Evolutionary conservation across 2,113 vertebrate genomes (phyloP).

Genomic region (mouse (Mus musculus)): DNA sequence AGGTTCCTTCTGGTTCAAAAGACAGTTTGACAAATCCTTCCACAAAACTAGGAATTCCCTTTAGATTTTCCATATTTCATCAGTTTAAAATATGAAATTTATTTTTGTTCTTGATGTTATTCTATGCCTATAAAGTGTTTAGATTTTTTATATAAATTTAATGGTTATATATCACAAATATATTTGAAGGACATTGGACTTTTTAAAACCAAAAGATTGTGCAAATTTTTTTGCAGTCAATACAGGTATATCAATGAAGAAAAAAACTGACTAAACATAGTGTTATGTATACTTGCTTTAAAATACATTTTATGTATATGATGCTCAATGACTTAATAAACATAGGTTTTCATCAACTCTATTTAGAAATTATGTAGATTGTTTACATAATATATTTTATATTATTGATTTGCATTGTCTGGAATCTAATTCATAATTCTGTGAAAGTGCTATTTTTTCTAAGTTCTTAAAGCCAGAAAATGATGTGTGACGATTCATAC

Average conservation of each 20-base stretch:
- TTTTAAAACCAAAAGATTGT: not conserved
- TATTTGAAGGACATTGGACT: not conserved
- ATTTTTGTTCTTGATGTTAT: not conserved
- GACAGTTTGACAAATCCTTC: not conserved
- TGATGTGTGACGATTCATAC: not conserved
- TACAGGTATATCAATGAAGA: not conserved
- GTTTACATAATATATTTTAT: not conserved
- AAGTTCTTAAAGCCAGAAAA: slow-evolving; percentile 15
- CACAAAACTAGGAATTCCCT: not conserved
- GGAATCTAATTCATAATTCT: not conserved
- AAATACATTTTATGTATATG: not conserved
- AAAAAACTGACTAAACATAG: not conserved
- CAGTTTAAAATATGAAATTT: not conserved
- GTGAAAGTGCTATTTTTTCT: not conserved
- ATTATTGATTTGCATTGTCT: not conserved
- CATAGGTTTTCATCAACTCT: not conserved
- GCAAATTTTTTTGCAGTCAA: not conserved
- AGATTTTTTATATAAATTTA: not conserved
- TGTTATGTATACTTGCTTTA: not conserved
- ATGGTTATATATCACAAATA: slow-evolving; percentile 26
- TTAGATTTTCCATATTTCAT: not conserved
- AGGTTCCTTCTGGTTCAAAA: not conserved
- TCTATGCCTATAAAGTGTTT: not conserved
- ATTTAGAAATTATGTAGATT: not conserved
- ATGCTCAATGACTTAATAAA: not conserved